Evolutionary conservation across 1,140 invertebrate genomes (phyloP).

Genomic region (Harpegnathos saltator): DNA sequence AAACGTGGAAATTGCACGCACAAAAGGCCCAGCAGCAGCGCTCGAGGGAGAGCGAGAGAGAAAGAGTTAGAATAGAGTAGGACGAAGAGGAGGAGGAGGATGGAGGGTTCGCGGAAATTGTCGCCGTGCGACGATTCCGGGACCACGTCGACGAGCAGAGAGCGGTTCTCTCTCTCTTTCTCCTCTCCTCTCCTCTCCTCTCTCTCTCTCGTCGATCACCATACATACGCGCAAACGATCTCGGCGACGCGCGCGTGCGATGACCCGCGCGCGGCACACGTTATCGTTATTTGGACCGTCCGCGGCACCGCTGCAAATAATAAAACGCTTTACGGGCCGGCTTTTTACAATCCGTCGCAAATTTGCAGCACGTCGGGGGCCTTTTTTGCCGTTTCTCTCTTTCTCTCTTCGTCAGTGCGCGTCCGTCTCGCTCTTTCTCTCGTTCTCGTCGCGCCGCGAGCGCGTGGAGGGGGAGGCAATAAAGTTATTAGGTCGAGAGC

Average conservation of each 20-base stretch:
- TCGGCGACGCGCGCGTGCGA: slow-evolving; percentile 34
- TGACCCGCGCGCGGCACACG: slow-evolving; percentile 32
- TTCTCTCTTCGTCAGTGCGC: no score
- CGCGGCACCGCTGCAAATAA: slow-evolving; percentile 17
- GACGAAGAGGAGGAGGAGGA: background rate
- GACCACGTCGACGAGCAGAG: background rate
- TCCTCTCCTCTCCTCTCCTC: no score
- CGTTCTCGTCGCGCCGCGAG: background rate
- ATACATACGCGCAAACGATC: slow-evolving; percentile 10
- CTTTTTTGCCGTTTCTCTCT: background rate
- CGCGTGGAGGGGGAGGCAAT: background rate
- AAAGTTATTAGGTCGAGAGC: slow-evolving; percentile 32
- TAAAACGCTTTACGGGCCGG: slow-evolving; percentile 3
- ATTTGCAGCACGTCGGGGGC: no score
- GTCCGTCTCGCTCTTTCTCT: background rate
- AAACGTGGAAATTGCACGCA: slow-evolving; percentile 51
- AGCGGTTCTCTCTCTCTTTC: background rate
- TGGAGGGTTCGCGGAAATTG: slow-evolving; percentile 49
- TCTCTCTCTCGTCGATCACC: slow-evolving; percentile 15
- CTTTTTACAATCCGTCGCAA: background rate
- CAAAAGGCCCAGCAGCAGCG: slow-evolving; percentile 28
- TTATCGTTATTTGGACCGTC: slow-evolving; percentile 25
- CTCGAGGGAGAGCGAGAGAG: background rate
- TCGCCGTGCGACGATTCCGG: slow-evolving; percentile 39
- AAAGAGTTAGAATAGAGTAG: background rate